Conservation (phyloP, 30 jellyfish, hydroid and myxozoan species). For the Aurelia sp. region DNA sequence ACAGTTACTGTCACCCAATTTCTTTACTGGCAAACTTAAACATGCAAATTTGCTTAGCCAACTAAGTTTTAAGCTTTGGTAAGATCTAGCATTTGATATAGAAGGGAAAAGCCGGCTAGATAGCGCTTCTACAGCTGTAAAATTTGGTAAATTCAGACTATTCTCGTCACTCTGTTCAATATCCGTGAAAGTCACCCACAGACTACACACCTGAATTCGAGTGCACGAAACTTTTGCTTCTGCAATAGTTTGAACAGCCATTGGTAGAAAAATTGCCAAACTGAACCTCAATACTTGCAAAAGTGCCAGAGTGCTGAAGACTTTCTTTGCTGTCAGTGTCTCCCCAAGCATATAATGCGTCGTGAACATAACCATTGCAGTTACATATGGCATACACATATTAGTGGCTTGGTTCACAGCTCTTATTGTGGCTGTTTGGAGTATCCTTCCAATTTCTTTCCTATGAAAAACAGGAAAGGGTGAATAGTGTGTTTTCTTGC, state of each 20-base stretch:
- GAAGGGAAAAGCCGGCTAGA: too few species aligned
- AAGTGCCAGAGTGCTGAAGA: slow-evolving; percentile 58
- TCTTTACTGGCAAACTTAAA: too few species aligned
- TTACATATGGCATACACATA: slow-evolving; percentile 49
- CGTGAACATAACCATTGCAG: slow-evolving; percentile 57
- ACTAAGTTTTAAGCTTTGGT: too few species aligned
- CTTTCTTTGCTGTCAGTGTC: slow-evolving; percentile 43
- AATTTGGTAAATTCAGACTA: too few species aligned
- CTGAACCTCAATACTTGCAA: slow-evolving; percentile 37
- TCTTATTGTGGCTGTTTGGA: slow-evolving; percentile 23
- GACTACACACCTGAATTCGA: slow-evolving; percentile 46
- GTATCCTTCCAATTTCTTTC: slow-evolving; percentile 44
- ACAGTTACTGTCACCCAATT: too few species aligned
- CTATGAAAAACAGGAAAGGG: not conserved
- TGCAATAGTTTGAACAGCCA: slow-evolving; percentile 48
- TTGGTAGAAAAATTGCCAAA: slow-evolving; percentile 39
- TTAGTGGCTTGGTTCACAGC: slow-evolving; percentile 22
- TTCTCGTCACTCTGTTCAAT: too few species aligned
- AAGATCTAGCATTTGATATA: too few species aligned
- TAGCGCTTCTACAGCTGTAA: too few species aligned
- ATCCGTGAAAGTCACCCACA: too few species aligned
- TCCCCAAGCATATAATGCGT: slow-evolving; percentile 52
- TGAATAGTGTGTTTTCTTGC: too few species aligned
- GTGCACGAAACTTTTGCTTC: slow-evolving; percentile 38
- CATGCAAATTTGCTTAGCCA: too few species aligned